These are phyloP conservation scores for Hypothenemus hampei DNA, from an alignment of 1,140 invertebrate species.

Conservation along the genomic window DNA sequence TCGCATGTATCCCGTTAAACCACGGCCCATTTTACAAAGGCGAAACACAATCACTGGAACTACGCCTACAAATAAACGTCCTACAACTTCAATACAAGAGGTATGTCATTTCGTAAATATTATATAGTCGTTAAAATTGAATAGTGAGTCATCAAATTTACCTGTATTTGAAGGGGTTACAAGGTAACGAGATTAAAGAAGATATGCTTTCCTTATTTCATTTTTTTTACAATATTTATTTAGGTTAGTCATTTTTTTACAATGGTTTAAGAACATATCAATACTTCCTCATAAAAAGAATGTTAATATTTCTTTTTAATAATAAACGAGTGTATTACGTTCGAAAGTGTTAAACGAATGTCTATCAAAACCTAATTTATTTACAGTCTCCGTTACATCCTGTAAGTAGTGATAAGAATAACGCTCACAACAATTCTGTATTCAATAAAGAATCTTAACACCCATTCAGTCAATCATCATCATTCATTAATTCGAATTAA, in stretches of 20 bases:
- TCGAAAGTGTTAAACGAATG: slow-evolving; percentile 8
- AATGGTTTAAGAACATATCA: too few species aligned
- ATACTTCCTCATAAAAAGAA: too few species aligned
- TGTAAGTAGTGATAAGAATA: slow-evolving; percentile 25
- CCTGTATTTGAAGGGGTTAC: too few species aligned
- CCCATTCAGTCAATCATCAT: slow-evolving; percentile 5
- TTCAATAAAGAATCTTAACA: slow-evolving; percentile 10
- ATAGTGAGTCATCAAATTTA: too few species aligned
- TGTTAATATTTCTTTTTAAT: too few species aligned
- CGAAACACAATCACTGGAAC: slow-evolving; percentile 84
- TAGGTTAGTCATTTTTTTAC: too few species aligned
- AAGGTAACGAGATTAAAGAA: too few species aligned
- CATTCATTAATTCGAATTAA: slow-evolving; percentile 10
- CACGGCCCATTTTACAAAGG: slow-evolving; percentile 67
- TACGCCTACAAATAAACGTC: slow-evolving; percentile 62
- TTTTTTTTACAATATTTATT: too few species aligned
- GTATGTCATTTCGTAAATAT: too few species aligned
- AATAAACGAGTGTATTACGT: too few species aligned
- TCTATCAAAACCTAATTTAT: slow-evolving; percentile 14
- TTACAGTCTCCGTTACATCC: slow-evolving; percentile 32
- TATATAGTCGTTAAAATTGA: too few species aligned
- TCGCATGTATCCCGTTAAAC: slow-evolving; percentile 68
- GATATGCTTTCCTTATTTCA: too few species aligned
- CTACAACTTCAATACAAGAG: slow-evolving; percentile 63
- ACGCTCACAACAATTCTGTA: slow-evolving; percentile 5